Base-by-base conservation (phyloP, 2,797 vertebrate genomes). In the Pteropus rufus region DNA sequence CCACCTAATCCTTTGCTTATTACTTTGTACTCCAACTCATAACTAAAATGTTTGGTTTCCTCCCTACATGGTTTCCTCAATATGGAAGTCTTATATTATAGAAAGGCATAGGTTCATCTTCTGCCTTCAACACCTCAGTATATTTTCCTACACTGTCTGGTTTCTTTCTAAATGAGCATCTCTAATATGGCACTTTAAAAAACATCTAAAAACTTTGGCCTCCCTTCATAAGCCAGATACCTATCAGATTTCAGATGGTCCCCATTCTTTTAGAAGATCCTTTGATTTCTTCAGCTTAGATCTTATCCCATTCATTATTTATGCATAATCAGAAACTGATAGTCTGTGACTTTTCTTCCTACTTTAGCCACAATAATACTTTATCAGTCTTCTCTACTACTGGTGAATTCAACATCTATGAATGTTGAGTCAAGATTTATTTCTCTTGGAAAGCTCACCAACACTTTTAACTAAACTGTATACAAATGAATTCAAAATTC, bases 141-240 rank as follows among this genome's bases (percentile, higher is more conserved):
- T 10, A 82, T 72, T 94, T 91, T 69, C 95, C 72, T 77, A 4
- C 39, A 39, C 11, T 31, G 44, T 54, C 56, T 82, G 36, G 7
- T 89, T 95, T 95, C 64, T 91, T 92, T 72, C 85, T 83, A 75
- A 89, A 67, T 76, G 65, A 95, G 58, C 16, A 75, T 18, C 29
- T 96, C 52, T 72, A 19, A 93, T 36, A 80, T 56, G 29, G 26
- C 12, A 54, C n/a, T 67, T 41, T 39, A 34, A 39, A 93, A 88
- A 72, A 72, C 76, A 65, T 15, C 46, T 44, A 34, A 70, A 70
- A 46, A 34, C 10, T 64, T 77, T 73, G 41, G 44, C 24, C n/a
- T 89, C 87, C 11, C 39, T 80, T 41, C 16, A 12, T 23, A 90
- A 93, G 36, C 23, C 72, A 29, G 7, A 19, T 7, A 8, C 24